Conservation (phyloP, 2,797 vertebrate genomes). For the Galago senegalensis region DNA sequence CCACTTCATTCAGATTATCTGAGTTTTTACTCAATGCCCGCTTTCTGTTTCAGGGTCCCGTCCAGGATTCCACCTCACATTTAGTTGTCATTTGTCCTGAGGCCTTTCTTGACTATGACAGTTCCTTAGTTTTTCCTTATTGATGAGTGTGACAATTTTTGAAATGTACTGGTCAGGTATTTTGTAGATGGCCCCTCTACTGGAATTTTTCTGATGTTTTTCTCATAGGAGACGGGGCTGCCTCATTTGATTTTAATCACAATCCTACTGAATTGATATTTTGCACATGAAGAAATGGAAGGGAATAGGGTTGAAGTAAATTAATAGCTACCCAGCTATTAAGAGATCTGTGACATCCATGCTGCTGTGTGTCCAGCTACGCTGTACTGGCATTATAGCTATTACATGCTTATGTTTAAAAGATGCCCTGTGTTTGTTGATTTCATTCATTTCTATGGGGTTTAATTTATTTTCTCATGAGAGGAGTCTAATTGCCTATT, state of each 20-base stretch:
- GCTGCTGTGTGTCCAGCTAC: background rate
- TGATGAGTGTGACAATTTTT: conserved; percentile 65
- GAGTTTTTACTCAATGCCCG: background rate
- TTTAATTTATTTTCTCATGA: conserved; percentile 41
- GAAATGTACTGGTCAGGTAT: background rate
- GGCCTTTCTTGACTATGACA: conserved; percentile 40
- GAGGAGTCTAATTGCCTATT: background rate
- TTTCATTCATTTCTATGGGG: conserved; percentile 44
- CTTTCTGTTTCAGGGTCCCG: conserved; percentile 3
- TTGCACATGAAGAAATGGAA: conserved; percentile 20
- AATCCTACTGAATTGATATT: background rate
- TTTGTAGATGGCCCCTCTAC: background rate
- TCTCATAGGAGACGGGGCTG: conserved; percentile 4
- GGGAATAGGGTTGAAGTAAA: conserved; percentile 15
- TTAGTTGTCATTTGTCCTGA: conserved; percentile 55
- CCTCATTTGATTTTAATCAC: conserved; percentile 56
- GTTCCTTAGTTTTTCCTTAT: conserved; percentile 38
- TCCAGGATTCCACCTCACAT: background rate
- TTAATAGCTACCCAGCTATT: background rate
- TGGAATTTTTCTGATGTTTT: conserved; percentile 59
- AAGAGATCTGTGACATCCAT: background rate
- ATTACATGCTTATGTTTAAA: conserved; percentile 7
- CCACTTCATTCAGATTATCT: conserved; percentile 7
- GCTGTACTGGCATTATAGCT: background rate
- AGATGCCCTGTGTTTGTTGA: background rate